Evolutionary conservation across 2,113 vertebrate species (phyloP).

Genomic region (Alethe castanea): DNA sequence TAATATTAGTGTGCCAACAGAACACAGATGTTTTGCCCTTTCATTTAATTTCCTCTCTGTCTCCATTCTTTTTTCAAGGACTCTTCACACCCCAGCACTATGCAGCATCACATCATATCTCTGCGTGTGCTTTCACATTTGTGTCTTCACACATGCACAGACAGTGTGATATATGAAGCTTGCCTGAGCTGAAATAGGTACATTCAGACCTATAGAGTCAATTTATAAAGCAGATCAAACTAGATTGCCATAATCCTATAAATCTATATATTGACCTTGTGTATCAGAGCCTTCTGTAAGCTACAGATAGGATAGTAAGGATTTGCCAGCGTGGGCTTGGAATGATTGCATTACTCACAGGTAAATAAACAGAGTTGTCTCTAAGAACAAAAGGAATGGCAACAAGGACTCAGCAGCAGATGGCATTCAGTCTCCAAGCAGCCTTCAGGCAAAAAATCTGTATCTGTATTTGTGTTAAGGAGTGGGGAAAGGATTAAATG

Average conservation of each 20-base stretch:
- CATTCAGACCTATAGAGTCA: not conserved
- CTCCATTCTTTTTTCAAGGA: not conserved
- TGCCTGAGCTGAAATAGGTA: not conserved
- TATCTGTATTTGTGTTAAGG: not conserved
- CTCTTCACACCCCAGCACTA: not conserved
- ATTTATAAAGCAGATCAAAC: not conserved
- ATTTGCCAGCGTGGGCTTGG: conserved; percentile 4
- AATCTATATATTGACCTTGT: not conserved
- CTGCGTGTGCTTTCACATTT: not conserved
- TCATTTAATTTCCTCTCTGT: not conserved
- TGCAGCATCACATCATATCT: not conserved
- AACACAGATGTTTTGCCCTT: not conserved
- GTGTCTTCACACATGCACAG: not conserved
- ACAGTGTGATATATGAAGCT: not conserved
- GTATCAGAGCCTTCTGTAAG: not conserved
- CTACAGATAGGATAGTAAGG: conserved; percentile 23
- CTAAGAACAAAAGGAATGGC: not conserved
- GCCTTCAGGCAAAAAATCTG: not conserved
- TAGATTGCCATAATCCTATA: conserved; percentile 7
- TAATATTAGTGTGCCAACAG: not conserved
- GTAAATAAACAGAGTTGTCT: conserved; percentile 4
- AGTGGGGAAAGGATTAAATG: not conserved
- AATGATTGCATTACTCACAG: conserved; percentile 37
- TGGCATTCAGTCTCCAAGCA: not conserved
- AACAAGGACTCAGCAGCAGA: not conserved